A percentile compares a stretch with the other conserved stretches of the same genome.
Conservation (phyloP, 1,140 invertebrate species). For the Druon quercuslanigerum region DNA sequence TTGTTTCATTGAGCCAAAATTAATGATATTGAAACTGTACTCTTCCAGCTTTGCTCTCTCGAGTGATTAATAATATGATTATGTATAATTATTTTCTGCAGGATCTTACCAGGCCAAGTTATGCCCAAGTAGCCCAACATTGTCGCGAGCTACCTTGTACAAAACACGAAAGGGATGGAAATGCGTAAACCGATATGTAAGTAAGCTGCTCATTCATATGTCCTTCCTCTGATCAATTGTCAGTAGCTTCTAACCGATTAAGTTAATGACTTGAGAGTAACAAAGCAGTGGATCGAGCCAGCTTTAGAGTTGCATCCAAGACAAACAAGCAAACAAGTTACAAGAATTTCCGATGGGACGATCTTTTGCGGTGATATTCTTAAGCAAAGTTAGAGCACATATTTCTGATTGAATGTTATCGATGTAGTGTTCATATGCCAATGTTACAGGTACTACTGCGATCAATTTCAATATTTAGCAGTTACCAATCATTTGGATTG, state of each 20-base stretch:
- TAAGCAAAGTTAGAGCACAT: constrained; percentile 20
- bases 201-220: constrained; percentile 58
- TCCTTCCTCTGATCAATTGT: constrained; percentile 32
- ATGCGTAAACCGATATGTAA: constrained; percentile 70
- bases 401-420: constrained; percentile 41
- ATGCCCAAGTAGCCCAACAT: constrained; percentile 89
- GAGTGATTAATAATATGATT: neutral
- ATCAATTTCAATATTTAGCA: constrained; percentile 68
- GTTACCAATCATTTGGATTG: constrained; percentile 67
- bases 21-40: too few relatives aligned
- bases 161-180: constrained; percentile 75
- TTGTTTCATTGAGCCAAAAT: too few relatives aligned
- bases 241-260: constrained; percentile 18
- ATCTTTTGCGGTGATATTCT: constrained; percentile 26
- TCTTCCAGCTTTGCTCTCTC: too few relatives aligned
- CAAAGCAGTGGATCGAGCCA: constrained; percentile 46
- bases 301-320: constrained; percentile 6
- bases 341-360: neutral
- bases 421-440: constrained; percentile 57
- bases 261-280: constrained; percentile 26
- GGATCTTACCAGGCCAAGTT: constrained; percentile 83
- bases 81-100: constrained; percentile 46
- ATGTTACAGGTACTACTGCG: constrained; percentile 68
- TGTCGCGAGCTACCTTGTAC: constrained; percentile 78
- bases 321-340: too few relatives aligned